A percentile compares a stretch with the other conserved stretches of the same genome.
phyloP scores from a whole-genome alignment of 2,113 vertebrate species.

The Cyprinodon variegatus region DNA sequence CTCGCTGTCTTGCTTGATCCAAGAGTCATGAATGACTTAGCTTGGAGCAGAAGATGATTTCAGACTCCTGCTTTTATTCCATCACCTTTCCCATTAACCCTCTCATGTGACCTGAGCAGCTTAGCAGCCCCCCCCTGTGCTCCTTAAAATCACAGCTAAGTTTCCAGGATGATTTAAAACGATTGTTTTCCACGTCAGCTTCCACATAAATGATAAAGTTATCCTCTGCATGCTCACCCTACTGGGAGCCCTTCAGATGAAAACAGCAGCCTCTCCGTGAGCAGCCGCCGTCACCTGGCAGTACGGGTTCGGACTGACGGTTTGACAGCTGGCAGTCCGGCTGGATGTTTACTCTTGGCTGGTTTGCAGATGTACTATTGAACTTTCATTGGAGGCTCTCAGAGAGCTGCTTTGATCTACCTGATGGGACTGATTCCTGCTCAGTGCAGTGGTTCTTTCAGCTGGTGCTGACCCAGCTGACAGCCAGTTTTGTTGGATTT shows the following conservation, averaged over 20 bases:
- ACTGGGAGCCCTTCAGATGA: not conserved
- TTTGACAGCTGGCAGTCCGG: constrained; percentile 57
- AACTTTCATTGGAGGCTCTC: constrained; percentile 7
- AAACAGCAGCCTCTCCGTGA: constrained; percentile 11
- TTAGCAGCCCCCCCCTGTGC: constrained; percentile 8
- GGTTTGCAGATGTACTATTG: constrained; percentile 31
- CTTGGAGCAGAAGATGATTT: not conserved
- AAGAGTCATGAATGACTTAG: constrained; percentile 12
- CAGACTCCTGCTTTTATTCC: not conserved
- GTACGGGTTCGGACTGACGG: constrained; percentile 57
- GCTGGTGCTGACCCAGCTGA: not conserved
- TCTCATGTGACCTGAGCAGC: constrained; percentile 32
- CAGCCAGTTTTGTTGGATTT: not conserved
- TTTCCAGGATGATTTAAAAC: not conserved
- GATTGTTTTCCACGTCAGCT: too few relatives aligned
- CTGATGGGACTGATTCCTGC: not conserved
- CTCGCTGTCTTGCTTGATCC: constrained; percentile 26
- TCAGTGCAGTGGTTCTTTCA: not conserved
- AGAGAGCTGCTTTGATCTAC: constrained; percentile 22
- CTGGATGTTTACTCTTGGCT: constrained; percentile 33
- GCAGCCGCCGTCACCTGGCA: constrained; percentile 59
- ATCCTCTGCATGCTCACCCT: not conserved
- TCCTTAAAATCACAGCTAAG: constrained; percentile 10
- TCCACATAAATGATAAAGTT: not conserved
- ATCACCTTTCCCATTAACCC: constrained; percentile 11